These are phyloP conservation scores for Dione juno DNA, from an alignment of 2,888 invertebrate genomes.

Conservation along the genomic window DNA sequence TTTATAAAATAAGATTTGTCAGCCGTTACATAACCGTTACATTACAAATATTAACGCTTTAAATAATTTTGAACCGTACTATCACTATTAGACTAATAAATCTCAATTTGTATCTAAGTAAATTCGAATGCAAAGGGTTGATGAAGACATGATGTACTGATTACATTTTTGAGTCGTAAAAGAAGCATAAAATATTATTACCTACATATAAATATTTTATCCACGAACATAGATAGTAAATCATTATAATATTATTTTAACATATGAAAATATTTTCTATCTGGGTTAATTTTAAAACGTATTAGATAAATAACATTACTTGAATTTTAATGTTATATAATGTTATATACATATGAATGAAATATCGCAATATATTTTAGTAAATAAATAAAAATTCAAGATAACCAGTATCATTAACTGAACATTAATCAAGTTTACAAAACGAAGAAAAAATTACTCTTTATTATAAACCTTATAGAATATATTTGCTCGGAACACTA, in stretches of 20 bases:
- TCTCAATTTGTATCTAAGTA: background rate
- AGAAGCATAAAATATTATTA: background rate
- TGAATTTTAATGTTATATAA: background rate
- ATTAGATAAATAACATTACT: background rate
- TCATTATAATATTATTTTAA: background rate
- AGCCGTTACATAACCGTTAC: too few species aligned
- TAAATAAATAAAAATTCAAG: background rate
- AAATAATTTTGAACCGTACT: background rate
- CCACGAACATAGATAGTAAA: background rate
- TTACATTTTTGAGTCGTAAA: background rate
- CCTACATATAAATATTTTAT: background rate
- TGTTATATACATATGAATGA: background rate
- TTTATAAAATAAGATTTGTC: background rate
- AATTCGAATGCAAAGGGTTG: background rate
- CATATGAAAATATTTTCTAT: background rate
- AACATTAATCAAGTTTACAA: background rate
- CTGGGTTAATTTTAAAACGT: background rate
- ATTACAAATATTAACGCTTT: background rate
- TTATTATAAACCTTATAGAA: too few species aligned
- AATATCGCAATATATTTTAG: background rate
- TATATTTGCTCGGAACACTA: too few species aligned
- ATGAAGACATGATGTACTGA: background rate
- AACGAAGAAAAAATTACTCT: background rate
- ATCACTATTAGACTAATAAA: slow-evolving; percentile 1
- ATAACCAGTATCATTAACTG: too few species aligned